Evolutionary conservation across 2,888 invertebrate genomes (phyloP).

Genomic region (Theretra japonica): DNA sequence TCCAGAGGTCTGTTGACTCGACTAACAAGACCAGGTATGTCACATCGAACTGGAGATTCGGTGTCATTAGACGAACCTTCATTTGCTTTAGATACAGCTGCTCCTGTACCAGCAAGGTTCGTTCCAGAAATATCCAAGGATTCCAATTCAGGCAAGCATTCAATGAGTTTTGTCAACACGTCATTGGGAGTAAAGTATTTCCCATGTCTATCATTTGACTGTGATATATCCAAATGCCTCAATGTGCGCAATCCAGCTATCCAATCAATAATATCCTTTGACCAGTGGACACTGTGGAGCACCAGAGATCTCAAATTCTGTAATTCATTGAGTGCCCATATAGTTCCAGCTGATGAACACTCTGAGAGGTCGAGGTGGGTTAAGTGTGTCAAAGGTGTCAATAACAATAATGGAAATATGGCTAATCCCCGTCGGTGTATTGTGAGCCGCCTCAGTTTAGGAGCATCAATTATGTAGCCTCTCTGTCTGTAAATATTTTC

Average conservation of each 20-base stretch:
- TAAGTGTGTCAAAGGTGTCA: slow-evolving; percentile 85
- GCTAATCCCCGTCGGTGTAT: slow-evolving; percentile 81
- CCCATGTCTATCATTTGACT: slow-evolving; percentile 88
- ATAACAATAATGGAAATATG: slow-evolving; percentile 80
- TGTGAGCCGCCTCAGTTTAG: slow-evolving; percentile 85
- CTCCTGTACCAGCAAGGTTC: slow-evolving; percentile 95
- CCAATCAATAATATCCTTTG: slow-evolving; percentile 86
- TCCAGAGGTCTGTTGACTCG: slow-evolving; percentile 91
- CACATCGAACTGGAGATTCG: slow-evolving; percentile 80
- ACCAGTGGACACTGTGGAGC: slow-evolving; percentile 91
- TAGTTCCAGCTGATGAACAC: slow-evolving; percentile 86
- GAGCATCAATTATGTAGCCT: slow-evolving; percentile 84
- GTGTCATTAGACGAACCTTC: slow-evolving; percentile 46
- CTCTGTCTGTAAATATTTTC: slow-evolving; percentile 66
- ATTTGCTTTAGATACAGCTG: slow-evolving; percentile 74
- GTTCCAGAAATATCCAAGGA: slow-evolving; percentile 98
- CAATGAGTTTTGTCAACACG: slow-evolving; percentile 88
- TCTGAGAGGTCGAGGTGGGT: slow-evolving; percentile 90
- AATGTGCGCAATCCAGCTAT: slow-evolving; percentile 84
- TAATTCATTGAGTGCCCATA: slow-evolving; percentile 88
- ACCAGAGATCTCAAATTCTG: slow-evolving; percentile 89
- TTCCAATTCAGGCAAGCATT: slow-evolving; percentile 89
- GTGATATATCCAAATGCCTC: slow-evolving; percentile 94
- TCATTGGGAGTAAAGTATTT: slow-evolving; percentile 90
- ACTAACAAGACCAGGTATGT: slow-evolving; percentile 94